Percentiles rank a stretch among this genome's conserved stretches.
phyloP scores from a whole-genome alignment of 2,888 invertebrate genomes.

The Dryococelus australis region DNA sequence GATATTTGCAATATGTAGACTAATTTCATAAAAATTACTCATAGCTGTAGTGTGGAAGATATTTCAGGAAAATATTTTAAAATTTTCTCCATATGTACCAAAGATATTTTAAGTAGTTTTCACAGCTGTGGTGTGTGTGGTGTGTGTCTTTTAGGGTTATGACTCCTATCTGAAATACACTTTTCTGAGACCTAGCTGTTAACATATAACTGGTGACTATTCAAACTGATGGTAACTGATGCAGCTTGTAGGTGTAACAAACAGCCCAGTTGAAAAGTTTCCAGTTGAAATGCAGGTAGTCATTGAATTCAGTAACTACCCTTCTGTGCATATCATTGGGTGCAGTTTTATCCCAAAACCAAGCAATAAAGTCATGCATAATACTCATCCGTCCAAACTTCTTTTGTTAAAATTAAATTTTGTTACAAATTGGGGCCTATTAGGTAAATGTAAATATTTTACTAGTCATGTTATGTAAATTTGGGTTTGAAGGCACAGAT shows the following conservation, averaged over 20 bases:
- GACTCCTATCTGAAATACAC: not conserved
- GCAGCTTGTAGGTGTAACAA: no score
- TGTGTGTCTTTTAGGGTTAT: not conserved
- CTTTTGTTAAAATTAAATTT: no score
- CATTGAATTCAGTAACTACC: not conserved
- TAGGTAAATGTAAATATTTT: no score
- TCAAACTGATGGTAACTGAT: no score
- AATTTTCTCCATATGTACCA: not conserved
- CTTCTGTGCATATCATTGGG: not conserved
- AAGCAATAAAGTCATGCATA: not conserved
- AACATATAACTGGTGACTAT: no score
- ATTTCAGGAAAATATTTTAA: not conserved
- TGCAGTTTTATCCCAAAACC: not conserved
- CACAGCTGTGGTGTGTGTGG: not conserved
- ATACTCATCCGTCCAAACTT: not conserved
- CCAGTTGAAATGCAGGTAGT: no score
- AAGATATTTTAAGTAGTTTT: slow-evolving; percentile 4
- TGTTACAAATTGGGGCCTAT: no score
- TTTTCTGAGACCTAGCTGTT: no score
- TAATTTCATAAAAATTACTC: not conserved
- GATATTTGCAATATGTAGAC: not conserved
- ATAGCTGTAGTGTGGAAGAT: not conserved
- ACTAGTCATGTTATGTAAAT: no score
- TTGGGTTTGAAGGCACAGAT: no score
- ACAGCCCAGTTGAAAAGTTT: no score